phyloP scores from a whole-genome alignment of 2,888 invertebrate species.

The Dioctria linearis region DNA sequence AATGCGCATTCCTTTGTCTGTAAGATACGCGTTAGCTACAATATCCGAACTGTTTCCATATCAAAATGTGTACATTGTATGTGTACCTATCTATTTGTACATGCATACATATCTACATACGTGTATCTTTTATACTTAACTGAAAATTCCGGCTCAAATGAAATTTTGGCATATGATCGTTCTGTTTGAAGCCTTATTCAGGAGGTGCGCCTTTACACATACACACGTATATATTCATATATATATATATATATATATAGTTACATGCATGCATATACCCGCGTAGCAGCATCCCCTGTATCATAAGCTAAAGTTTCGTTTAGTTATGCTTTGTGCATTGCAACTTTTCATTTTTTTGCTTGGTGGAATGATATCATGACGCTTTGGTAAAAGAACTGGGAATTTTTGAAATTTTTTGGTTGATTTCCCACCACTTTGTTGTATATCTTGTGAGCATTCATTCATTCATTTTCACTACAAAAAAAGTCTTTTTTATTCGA shows the following conservation, averaged over 20 bases:
- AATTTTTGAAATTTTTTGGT: conserved; percentile 46
- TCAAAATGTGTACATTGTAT: too few species aligned
- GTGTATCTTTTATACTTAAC: too few species aligned
- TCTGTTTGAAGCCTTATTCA: conserved; percentile 4
- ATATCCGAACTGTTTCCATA: too few species aligned
- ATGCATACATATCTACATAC: too few species aligned
- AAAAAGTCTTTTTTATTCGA: conserved; percentile 10
- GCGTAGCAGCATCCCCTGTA: conserved; percentile 3
- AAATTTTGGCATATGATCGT: background rate
- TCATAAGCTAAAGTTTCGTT: conserved; percentile 31
- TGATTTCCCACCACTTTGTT: conserved; percentile 39
- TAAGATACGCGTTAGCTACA: too few species aligned
- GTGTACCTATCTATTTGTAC: too few species aligned
- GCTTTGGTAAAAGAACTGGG: conserved; percentile 47
- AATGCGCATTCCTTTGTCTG: too few species aligned
- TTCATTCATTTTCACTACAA: conserved; percentile 14
- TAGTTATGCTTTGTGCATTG: conserved; percentile 43
- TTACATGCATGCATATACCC: background rate
- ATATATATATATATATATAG: too few species aligned
- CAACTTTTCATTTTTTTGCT: conserved; percentile 47
- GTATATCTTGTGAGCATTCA: background rate
- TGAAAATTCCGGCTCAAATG: too few species aligned
- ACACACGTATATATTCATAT: too few species aligned
- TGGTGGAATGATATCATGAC: conserved; percentile 41
- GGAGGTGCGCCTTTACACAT: background rate